Conservation (phyloP, 2,113 vertebrate genomes). For the Plectropomus leopardus region DNA sequence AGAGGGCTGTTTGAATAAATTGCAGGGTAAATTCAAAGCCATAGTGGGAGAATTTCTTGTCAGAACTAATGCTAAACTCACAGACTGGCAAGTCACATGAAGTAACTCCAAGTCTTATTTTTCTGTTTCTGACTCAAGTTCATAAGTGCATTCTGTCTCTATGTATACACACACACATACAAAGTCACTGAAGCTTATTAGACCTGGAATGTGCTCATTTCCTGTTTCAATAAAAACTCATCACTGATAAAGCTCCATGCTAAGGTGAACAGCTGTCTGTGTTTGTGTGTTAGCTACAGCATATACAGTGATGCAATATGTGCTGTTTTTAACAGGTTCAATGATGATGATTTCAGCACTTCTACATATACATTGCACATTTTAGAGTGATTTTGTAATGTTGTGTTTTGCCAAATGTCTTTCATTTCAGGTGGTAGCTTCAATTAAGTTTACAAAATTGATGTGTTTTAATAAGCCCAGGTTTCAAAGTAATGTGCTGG, state of each 20-base stretch:
- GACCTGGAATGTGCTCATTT: slow-evolving; percentile 7
- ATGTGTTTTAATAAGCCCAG: neutral
- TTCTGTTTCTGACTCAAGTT: neutral
- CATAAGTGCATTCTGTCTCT: neutral
- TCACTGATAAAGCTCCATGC: neutral
- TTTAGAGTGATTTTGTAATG: neutral
- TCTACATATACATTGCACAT: neutral
- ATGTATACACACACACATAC: neutral
- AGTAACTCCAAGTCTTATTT: neutral
- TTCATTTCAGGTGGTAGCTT: neutral
- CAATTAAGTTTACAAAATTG: neutral
- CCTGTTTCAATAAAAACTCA: slow-evolving; percentile 2
- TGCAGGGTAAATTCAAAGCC: neutral
- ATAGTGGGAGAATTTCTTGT: neutral
- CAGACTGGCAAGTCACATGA: neutral
- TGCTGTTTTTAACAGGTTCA: slow-evolving; percentile 3
- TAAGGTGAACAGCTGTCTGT: neutral
- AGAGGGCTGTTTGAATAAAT: neutral
- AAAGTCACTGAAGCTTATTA: neutral
- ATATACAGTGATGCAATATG: neutral
- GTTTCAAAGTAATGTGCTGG: neutral
- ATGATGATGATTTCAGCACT: neutral
- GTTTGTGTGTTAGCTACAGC: neutral
- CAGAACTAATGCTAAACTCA: neutral
- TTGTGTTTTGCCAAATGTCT: neutral